Percentiles rank a stretch among this genome's conserved stretches.
Evolutionary conservation across 92 coral and sea anemone species (phyloP).

Genomic region (Diadumene lineata): DNA sequence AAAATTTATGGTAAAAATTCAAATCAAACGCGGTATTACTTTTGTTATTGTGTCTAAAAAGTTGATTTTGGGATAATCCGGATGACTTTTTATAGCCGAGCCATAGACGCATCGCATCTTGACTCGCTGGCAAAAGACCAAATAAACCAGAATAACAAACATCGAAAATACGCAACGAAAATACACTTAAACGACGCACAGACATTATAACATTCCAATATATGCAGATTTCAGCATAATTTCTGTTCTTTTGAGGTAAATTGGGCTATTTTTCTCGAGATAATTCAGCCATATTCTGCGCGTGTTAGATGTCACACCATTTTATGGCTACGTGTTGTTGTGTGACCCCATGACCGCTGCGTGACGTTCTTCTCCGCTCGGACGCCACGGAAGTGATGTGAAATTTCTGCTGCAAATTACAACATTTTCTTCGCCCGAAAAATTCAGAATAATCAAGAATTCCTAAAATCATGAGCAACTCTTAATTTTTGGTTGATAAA

Average conservation of each 20-base stretch:
- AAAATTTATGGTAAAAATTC: too few species aligned
- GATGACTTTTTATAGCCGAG: background rate
- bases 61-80: background rate
- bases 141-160: background rate
- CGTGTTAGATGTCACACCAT: background rate
- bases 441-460: background rate
- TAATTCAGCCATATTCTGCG: background rate
- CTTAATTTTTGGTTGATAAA: too few species aligned
- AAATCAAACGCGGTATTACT: too few species aligned
- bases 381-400: background rate
- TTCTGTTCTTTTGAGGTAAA: too few species aligned
- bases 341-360: slow-evolving; percentile 12
- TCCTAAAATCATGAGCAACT: too few species aligned
- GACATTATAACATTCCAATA: too few species aligned
- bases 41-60: too few species aligned
- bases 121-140: slow-evolving; percentile 8
- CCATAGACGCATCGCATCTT: background rate
- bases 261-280: background rate
- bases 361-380: background rate
- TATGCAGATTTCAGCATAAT: too few species aligned
- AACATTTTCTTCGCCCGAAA: background rate
- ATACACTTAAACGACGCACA: too few species aligned
- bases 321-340: background rate
- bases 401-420: background rate
- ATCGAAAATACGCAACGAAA: background rate